phyloP scores from a whole-genome alignment of 2,888 invertebrate species.

The Dynastes tityus region DNA sequence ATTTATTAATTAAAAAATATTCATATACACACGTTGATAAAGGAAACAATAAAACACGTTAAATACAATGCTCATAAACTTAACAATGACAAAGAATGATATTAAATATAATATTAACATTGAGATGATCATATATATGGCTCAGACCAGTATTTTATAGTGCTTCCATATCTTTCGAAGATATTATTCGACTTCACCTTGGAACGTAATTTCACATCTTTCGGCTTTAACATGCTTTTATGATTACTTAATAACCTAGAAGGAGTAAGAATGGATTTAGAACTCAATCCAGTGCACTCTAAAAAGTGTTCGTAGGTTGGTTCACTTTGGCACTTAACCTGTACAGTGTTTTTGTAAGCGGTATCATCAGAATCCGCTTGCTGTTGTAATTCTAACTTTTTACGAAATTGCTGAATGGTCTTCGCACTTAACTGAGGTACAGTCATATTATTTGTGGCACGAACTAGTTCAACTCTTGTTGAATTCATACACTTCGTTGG shows the following conservation, averaged over 20 bases:
- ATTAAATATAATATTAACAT: conserved; percentile 31
- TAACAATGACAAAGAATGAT: conserved; percentile 40
- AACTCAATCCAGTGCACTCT: conserved; percentile 85
- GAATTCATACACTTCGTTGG: conserved; percentile 54
- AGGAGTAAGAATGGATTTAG: conserved; percentile 83
- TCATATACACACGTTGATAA: conserved; percentile 26
- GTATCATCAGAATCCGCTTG: conserved; percentile 67
- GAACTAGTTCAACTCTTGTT: conserved; percentile 61
- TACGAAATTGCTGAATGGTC: conserved; percentile 65
- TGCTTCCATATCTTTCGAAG: conserved; percentile 70
- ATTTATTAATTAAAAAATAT: conserved; percentile 26
- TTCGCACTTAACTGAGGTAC: conserved; percentile 62
- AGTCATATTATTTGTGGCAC: conserved; percentile 61
- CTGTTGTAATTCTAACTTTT: conserved; percentile 69
- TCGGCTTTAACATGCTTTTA: conserved; percentile 83
- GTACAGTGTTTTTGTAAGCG: conserved; percentile 62
- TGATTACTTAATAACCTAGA: conserved; percentile 82
- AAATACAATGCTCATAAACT: conserved; percentile 41
- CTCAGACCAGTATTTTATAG: conserved; percentile 70
- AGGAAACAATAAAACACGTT: conserved; percentile 43
- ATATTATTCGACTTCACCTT: conserved; percentile 76
- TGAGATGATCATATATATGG: conserved; percentile 64
- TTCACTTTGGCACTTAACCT: conserved; percentile 62
- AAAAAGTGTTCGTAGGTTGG: conserved; percentile 82
- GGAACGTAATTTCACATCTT: conserved; percentile 83